A percentile compares a stretch with the other conserved stretches of the same genome.
phyloP scores from a whole-genome alignment of 2,888 invertebrate genomes.

The Pelosia muscerda region DNA sequence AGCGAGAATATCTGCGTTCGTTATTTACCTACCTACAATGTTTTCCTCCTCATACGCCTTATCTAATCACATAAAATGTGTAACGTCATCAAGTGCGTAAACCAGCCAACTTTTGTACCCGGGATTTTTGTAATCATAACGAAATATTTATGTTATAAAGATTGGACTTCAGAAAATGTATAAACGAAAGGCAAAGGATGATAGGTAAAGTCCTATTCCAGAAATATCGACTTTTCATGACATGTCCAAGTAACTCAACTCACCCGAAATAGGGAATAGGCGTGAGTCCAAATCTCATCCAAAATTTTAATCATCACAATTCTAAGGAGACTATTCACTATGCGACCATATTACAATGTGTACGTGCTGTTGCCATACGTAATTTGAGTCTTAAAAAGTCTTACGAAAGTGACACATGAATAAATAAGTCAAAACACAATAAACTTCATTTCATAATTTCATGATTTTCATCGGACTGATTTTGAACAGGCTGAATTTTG shows the following conservation, averaged over 20 bases:
- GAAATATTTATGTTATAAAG: constrained; percentile 53
- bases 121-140: constrained; percentile 51
- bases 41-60: constrained; percentile 29
- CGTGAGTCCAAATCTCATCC: no score
- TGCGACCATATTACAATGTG: no score
- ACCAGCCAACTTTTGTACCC: constrained; percentile 34
- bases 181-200: constrained; percentile 21
- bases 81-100: constrained; percentile 43
- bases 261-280: no score
- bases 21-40: not conserved
- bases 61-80: constrained; percentile 50
- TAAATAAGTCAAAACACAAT: not conserved
- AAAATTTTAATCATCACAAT: not conserved
- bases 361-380: no score
- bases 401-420: not conserved
- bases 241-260: no score
- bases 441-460: not conserved
- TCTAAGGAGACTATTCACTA: not conserved
- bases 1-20: not conserved
- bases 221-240: not conserved
- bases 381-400: no score
- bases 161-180: constrained; percentile 36
- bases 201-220: not conserved
- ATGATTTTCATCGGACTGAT: not conserved
- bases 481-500: not conserved